Evolutionary conservation across 2,888 invertebrate genomes (phyloP).

Genomic region (Cerastoderma edule): DNA sequence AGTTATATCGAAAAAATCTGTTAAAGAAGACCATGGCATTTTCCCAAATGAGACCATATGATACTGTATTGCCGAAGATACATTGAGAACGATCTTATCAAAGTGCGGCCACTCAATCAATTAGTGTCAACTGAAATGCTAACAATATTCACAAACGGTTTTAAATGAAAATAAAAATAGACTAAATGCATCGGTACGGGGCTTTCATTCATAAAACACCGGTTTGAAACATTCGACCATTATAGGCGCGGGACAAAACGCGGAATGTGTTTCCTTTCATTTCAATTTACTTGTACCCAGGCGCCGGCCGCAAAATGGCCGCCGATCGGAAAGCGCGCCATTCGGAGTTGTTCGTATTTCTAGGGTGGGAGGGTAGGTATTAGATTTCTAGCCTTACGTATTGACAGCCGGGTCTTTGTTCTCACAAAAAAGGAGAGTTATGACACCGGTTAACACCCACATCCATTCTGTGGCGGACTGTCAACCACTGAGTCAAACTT

Average conservation of each 20-base stretch:
- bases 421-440: slow-evolving; percentile 40
- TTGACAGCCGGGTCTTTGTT: slow-evolving; percentile 53
- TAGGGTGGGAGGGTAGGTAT: slow-evolving; percentile 39
- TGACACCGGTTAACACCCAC: slow-evolving; percentile 43
- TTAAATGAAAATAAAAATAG: slow-evolving; percentile 14
- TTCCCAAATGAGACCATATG: no score
- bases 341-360: slow-evolving; percentile 23
- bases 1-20: no score
- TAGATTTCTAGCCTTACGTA: slow-evolving; percentile 54
- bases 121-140: slow-evolving; percentile 25
- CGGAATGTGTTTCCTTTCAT: slow-evolving; percentile 32
- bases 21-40: no score
- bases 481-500: no score
- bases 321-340: slow-evolving; percentile 34
- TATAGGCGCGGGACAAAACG: slow-evolving; percentile 2
- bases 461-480: no score
- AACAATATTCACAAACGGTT: slow-evolving; percentile 15
- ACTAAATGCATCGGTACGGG: slow-evolving; percentile 14
- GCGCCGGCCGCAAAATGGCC: slow-evolving; percentile 31
- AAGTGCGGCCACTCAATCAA: no score
- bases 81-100: no score
- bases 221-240: slow-evolving; percentile 15
- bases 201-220: slow-evolving; percentile 18
- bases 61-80: no score
- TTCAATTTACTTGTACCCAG: slow-evolving; percentile 50